Evolutionary conservation across 2,888 invertebrate genomes (phyloP), one percentile per base, ranked within the genome.

Genomic region (Lagria hirta): DNA sequence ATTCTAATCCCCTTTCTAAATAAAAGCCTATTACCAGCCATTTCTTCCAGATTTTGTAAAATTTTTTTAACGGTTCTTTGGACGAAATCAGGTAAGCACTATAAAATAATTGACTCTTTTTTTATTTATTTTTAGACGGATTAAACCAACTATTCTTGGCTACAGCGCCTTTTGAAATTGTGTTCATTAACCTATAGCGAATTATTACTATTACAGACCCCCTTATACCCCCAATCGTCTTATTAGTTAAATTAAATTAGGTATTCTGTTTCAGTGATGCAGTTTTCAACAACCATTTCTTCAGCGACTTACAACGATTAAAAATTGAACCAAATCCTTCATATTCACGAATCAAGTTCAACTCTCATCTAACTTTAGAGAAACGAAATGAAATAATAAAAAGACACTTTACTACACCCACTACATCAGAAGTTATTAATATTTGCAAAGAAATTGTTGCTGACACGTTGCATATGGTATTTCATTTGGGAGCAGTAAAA

Each of bases 241-340:
- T 27, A n/a, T n/a, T 3, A 22, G 28, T 12, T 14, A 33, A 30
- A 11, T 8, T 26, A 18, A n/a, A 15, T 38, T 17, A 36, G 4
- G 4, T 13, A n/a, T 4, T 34, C 13, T 29, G 10, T 21, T 63
- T 50, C 36, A 75, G 74, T 55, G 66, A 72, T 38, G 67, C 68
- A 11, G 18, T 73, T 7, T 66, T 66, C 16, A 64, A 65, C 35
- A 54, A 59, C 14, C 18, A 50, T 11, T 70, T 73, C 43, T 40
- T 52, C 8, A 40, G 57, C 11, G 26, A 54, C 2, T 6, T 66
- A 3, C 23, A 53, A 17, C 49, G 35, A 7, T 50, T 53, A 15
- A 43, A 44, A 4, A 41, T 54, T 12, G 35, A 49, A 16, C 42
- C 50, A 3, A 45, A 55, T 7, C 57, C 62, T 1, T 59, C 61